A percentile compares a stretch with the other conserved stretches of the same genome.
These are phyloP conservation scores for Pteruthius melanotis DNA, from an alignment of 2,113 vertebrate genomes.

Conservation along the genomic window DNA sequence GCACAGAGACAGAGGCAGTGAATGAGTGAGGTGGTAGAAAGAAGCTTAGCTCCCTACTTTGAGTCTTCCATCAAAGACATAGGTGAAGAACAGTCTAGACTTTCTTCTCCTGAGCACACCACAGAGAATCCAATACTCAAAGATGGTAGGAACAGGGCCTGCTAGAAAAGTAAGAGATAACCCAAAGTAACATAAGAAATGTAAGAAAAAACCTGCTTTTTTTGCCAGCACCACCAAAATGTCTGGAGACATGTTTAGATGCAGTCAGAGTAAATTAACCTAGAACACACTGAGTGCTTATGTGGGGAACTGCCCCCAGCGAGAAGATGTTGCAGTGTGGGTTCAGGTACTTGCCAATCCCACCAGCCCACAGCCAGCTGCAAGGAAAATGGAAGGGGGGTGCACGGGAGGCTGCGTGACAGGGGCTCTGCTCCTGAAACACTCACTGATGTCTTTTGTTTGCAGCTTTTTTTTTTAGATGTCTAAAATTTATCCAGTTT, in stretches of 20 bases:
- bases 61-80: not conserved
- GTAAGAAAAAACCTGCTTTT: not conserved
- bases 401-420: rapidly evolving
- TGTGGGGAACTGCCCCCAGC: rapidly evolving
- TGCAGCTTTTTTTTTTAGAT: not conserved
- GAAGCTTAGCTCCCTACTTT: not conserved
- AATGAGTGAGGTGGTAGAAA: not conserved
- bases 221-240: not conserved
- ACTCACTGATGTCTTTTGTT: not conserved
- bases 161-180: not conserved
- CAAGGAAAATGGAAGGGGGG: not conserved
- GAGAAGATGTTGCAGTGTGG: not conserved
- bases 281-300: not conserved
- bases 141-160: not conserved
- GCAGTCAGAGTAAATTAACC: not conserved
- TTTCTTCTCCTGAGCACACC: not conserved
- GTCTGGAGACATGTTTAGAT: not conserved
- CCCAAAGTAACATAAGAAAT: not conserved
- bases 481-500: not conserved
- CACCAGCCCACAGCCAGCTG: not conserved
- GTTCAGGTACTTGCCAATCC: not conserved
- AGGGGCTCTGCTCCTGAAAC: not conserved
- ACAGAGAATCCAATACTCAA: not conserved
- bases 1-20: not conserved
- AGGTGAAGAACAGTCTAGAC: not conserved